Evolutionary conservation across 2,797 vertebrate species (phyloP).

Genomic region (Periparus ater): DNA sequence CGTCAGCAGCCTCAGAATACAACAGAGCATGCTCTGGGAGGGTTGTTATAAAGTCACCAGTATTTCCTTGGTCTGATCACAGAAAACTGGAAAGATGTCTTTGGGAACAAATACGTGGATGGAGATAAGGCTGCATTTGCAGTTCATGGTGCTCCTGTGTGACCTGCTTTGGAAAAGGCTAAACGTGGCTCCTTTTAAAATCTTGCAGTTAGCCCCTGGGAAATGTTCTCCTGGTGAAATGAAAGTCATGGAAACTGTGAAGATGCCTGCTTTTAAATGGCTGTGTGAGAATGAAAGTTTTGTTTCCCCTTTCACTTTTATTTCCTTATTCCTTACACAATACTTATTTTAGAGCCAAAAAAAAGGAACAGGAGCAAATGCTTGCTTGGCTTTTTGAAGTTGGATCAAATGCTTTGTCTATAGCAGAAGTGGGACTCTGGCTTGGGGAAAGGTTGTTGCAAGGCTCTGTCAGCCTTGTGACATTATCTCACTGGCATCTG

Average conservation of each 20-base stretch:
- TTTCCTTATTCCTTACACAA: not conserved
- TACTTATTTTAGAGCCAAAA: not conserved
- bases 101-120: not conserved
- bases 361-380: not conserved
- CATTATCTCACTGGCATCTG: not conserved
- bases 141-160: not conserved
- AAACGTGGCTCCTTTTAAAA: not conserved
- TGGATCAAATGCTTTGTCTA: not conserved
- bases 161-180: not conserved
- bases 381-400: not conserved
- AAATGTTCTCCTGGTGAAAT: not conserved
- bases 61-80: not conserved
- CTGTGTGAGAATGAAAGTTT: not conserved
- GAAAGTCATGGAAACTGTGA: not conserved
- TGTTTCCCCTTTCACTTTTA: constrained; percentile 39
- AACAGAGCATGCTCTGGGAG: not conserved
- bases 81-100: not conserved
- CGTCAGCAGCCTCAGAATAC: not conserved
- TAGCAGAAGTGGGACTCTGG: not conserved
- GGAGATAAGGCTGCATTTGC: not conserved
- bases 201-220: not conserved
- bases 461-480: not conserved
- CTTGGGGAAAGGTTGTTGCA: not conserved
- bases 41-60: not conserved
- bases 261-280: not conserved